Percentiles rank a stretch among this genome's conserved stretches.
These are phyloP conservation scores for Lepeophtheirus nordmannii DNA, from an alignment of 2,888 invertebrate species.

Conservation along the genomic window DNA sequence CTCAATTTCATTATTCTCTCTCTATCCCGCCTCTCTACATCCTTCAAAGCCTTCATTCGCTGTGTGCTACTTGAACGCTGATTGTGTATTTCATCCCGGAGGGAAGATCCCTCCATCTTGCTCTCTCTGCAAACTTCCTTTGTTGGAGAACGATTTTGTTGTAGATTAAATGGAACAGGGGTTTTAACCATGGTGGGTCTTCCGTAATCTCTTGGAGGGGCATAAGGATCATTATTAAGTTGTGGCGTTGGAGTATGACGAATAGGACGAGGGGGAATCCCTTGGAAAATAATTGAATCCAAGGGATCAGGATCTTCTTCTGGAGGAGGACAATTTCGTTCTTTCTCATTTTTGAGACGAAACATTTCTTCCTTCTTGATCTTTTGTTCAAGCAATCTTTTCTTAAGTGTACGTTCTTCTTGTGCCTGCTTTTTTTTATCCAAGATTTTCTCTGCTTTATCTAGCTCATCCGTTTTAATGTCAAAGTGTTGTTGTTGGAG, in stretches of 20 bases:
- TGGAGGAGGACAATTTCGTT: background rate
- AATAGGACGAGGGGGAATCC: background rate
- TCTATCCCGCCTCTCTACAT: background rate
- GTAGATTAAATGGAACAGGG: background rate
- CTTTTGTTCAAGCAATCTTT: background rate
- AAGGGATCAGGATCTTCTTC: background rate
- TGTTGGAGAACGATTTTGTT: no score
- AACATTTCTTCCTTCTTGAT: slow-evolving; percentile 1
- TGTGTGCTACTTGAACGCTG: background rate
- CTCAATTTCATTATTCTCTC: background rate
- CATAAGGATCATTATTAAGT: background rate
- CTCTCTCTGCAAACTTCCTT: no score
- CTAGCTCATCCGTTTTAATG: background rate
- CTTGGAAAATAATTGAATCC: background rate
- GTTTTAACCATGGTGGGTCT: background rate
- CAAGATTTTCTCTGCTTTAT: background rate
- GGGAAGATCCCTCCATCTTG: background rate
- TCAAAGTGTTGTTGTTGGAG: background rate
- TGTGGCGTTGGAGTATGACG: background rate
- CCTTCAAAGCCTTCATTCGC: background rate
- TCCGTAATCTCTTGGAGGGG: background rate
- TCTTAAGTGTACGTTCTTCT: background rate
- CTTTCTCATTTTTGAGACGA: slow-evolving; percentile 1
- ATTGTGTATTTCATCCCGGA: background rate
- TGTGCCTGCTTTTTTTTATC: background rate